Evolutionary conservation across 2,888 invertebrate species (phyloP), one percentile per base, ranked within the genome.

Genomic region (Anoncus sp.): DNA sequence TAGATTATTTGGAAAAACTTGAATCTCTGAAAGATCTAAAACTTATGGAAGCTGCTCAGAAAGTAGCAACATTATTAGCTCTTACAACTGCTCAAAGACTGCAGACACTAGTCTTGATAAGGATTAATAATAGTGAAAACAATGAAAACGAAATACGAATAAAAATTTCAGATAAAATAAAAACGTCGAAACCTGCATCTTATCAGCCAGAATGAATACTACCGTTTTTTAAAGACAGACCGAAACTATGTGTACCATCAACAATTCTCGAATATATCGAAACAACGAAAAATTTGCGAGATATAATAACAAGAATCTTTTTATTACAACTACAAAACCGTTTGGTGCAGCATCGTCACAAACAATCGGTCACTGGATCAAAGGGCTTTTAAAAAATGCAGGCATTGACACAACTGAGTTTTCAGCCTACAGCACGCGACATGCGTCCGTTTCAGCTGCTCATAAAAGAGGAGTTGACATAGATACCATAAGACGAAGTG

Each of bases 11-110:
- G 38, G 27, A 67, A 49, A 51, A 53, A 5, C 22, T 80, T 3
- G 12, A 65, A n/a, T 77, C 82, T 7, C 55, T 76, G 22, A 43
- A 63, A 35, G n/a, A 45, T 18, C 43, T 82, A 16, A 55, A 67
- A 16, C 49, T 83, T 5, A 55, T 49, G 43, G 62, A 72, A 16
- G 59, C 47, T 9, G 43, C 66, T 1, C 75, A 82, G 65, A 82
- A 82, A 70, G 49, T 82, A 14, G 63, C 69, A 24, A 82, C 71
- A 4, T 16, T 82, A 7, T 53, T 83, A 57, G 80, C 79, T 0
- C 12, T 82, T 14, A 60, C 77, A 7, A 81, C 79, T 6, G 81
- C 78, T 27, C 81, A 83, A 4, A 77, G 81, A 10, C 47, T 79
- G 0, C 82, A 83, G 22, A 81, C 76, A 22, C 53, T 79, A 27